Evolutionary conservation across 2,888 invertebrate species (phyloP), one percentile per base, ranked within the genome.

Genomic region (Pimpla rufipes): DNA sequence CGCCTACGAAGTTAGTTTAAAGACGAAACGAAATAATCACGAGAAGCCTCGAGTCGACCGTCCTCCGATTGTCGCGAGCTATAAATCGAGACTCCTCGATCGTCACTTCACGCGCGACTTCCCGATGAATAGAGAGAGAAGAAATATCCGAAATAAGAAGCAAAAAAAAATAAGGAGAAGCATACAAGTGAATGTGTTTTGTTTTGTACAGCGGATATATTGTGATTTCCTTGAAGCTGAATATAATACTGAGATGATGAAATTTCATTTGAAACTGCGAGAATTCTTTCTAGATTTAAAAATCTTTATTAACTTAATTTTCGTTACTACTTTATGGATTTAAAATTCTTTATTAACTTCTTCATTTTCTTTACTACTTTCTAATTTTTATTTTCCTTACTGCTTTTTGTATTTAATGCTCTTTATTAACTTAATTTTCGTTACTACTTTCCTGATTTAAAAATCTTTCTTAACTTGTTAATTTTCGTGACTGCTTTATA

Each of bases 201-300:
- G 88, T 91, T 93, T 93, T 93, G 92, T 92, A 92, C 91, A 92
- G 91, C 90, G 88, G 88, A 92, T 90, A 90, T 91, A 90, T 91
- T 92, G 91, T 91, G 91, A 93, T 71, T 70, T 91, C 91, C 89
- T 89, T 89, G 88, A 90, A 90, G 89, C 90, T 92, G 89, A 89
- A 88, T 90, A 92, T 90, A 92, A 92, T 90, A 91, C 86, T 90
- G 89, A 91, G 87, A 89, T 91, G 86, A 91, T 88, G 85, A 89
- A 88, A 86, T 88, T 77, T 73, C 81, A 78, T 76, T 70, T 55
- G 21, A n/a, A n/a, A 52, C 42, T 23, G 23, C 29, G 7, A 37
- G 11, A 4, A 21, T 23, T 11, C 23, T 23, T 18, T 47, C 35
- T 59, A 45, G 13, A 42, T 47, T 55, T 47, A 66, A 8, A n/a